A percentile compares a stretch with the other conserved stretches of the same genome.
Evolutionary conservation across 2,888 invertebrate species (phyloP).

Genomic region (Ethmia dodecea): DNA sequence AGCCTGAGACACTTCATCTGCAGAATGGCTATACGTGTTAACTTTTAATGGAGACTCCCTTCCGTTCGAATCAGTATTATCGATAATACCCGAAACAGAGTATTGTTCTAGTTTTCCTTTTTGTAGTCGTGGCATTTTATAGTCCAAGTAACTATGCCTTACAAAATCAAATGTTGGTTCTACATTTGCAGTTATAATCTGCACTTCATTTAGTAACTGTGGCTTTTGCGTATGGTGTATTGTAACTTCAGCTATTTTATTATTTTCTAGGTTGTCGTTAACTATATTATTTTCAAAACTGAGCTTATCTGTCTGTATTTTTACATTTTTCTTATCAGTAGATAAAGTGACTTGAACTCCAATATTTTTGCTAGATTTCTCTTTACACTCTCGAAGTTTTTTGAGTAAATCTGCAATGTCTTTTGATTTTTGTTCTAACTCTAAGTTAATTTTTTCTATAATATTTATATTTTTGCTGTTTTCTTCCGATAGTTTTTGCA

Average conservation of each 20-base stretch:
- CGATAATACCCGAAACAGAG: constrained; percentile 33
- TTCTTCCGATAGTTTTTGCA: constrained; percentile 26
- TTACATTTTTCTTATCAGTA: constrained; percentile 13
- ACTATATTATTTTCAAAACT: background rate
- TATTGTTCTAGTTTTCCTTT: constrained; percentile 40
- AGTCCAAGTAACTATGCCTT: constrained; percentile 40
- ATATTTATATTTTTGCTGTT: constrained; percentile 25
- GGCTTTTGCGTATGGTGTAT: constrained; percentile 20
- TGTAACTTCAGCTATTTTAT: constrained; percentile 6
- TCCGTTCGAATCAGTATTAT: constrained; percentile 19
- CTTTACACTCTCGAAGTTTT: constrained; percentile 31
- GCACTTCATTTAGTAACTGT: constrained; percentile 38
- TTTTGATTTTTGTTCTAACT: constrained; percentile 35
- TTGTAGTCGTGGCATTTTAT: constrained; percentile 46
- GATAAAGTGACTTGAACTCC: constrained; percentile 25
- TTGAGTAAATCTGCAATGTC: constrained; percentile 37
- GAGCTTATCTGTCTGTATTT: constrained; percentile 33
- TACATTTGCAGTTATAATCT: constrained; percentile 41
- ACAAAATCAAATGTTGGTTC: constrained; percentile 40
- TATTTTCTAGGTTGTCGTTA: constrained; percentile 9
- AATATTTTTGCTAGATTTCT: constrained; percentile 24
- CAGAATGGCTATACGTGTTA: too few relatives aligned
- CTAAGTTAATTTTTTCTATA: constrained; percentile 28
- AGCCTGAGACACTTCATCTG: constrained; percentile 13
- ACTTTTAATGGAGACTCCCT: too few relatives aligned